Conservation (phyloP, 2,797 vertebrate species). For the Sebastiscus albofasciatus region DNA sequence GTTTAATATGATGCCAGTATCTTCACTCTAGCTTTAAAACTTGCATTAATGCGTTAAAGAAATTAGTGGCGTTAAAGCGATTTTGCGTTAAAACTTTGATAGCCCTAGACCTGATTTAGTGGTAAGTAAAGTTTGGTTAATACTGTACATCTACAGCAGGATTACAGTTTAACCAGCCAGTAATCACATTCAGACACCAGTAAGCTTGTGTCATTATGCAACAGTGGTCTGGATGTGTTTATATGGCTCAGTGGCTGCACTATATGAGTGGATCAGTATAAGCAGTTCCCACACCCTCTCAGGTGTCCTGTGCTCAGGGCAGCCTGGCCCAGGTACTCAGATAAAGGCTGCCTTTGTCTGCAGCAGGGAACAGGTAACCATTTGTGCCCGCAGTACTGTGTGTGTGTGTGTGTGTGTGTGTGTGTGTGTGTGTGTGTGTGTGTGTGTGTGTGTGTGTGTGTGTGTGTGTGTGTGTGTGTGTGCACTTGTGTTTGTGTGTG, state of each 20-base stretch:
- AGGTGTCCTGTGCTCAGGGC: slow-evolving; percentile 79
- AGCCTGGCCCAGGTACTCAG: slow-evolving; percentile 64
- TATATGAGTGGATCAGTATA: slow-evolving; percentile 67
- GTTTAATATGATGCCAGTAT: too few relatives aligned
- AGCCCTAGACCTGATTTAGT: not conserved
- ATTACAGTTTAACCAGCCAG: slow-evolving; percentile 48
- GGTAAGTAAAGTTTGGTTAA: slow-evolving; percentile 24
- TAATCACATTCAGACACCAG: slow-evolving; percentile 56
- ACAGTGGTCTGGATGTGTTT: slow-evolving; percentile 61
- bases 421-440: not conserved
- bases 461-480: not conserved
- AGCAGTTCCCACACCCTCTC: slow-evolving; percentile 82
- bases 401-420: slow-evolving; percentile 17
- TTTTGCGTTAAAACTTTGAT: too few relatives aligned
- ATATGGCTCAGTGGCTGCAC: slow-evolving; percentile 66
- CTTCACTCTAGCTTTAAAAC: too few relatives aligned
- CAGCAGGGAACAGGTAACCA: slow-evolving; percentile 80
- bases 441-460: not conserved
- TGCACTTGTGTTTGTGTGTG: not conserved
- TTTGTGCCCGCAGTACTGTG: slow-evolving; percentile 68
- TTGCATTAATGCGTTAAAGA: too few relatives aligned
- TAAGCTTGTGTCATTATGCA: slow-evolving; percentile 53
- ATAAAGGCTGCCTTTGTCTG: slow-evolving; percentile 84
- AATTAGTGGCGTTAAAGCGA: too few relatives aligned
- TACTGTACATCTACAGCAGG: slow-evolving; percentile 40